phyloP scores from a whole-genome alignment of 1,140 invertebrate species.

The Dendrolimus punctatus region DNA sequence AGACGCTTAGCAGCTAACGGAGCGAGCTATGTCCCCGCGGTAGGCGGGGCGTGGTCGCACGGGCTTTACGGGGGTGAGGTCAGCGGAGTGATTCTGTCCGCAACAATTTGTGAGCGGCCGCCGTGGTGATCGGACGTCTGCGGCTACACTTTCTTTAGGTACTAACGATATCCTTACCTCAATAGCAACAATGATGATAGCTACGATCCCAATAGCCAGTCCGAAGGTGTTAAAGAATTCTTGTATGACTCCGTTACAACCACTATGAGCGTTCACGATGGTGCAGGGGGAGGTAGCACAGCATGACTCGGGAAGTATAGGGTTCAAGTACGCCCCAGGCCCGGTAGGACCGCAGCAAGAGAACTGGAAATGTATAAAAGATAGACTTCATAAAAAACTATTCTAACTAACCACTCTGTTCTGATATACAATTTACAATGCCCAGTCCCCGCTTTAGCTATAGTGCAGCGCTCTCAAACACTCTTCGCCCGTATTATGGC shows the following conservation, averaged over 20 bases:
- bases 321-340: slow-evolving; percentile 22
- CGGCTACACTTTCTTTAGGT: neutral
- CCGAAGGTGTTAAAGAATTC: slow-evolving; percentile 45
- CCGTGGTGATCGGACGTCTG: no score
- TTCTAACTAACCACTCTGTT: neutral
- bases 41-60: no score
- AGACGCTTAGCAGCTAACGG: no score
- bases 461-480: no score
- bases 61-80: no score
- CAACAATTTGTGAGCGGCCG: no score
- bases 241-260: slow-evolving; percentile 27
- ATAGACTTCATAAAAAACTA: neutral
- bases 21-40: no score
- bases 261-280: slow-evolving; percentile 27
- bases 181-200: slow-evolving; percentile 37
- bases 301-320: slow-evolving; percentile 29
- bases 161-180: slow-evolving; percentile 28
- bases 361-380: slow-evolving; percentile 28
- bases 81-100: no score
- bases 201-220: slow-evolving; percentile 36
- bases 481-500: no score
- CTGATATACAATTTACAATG: no score
- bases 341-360: slow-evolving; percentile 45
- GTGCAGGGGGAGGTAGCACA: slow-evolving; percentile 35
- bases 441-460: no score